These are phyloP conservation scores for Aurelia sp. DNA, from an alignment of 30 jellyfish, hydroid and myxozoan genomes.

Conservation along the genomic window DNA sequence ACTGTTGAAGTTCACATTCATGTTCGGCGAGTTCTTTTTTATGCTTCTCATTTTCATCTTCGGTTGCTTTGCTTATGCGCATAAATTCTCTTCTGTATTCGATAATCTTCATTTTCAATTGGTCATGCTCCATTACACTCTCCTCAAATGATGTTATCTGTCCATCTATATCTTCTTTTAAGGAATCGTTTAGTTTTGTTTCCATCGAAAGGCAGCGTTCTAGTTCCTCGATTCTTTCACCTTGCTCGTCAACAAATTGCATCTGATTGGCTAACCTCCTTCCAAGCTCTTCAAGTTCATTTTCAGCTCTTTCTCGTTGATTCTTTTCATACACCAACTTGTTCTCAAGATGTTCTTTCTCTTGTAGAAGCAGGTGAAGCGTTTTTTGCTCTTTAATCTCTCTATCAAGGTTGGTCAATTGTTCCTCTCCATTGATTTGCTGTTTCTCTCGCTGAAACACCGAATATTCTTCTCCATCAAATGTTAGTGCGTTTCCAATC, in stretches of 20 bases:
- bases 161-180: conserved; percentile 66
- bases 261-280: conserved; percentile 20
- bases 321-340: conserved; percentile 13
- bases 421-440: too few relatives aligned
- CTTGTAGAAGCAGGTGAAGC: conserved; percentile 4
- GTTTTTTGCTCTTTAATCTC: conserved; percentile 8
- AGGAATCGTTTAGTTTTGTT: conserved; percentile 29
- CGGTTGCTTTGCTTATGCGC: conserved; percentile 30
- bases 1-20: conserved; percentile 14
- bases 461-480: too few relatives aligned
- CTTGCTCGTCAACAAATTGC: conserved; percentile 30
- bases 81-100: conserved; percentile 25
- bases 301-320: conserved; percentile 42
- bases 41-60: conserved; percentile 28
- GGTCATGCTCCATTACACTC: conserved; percentile 35
- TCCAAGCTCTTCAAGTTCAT: conserved; percentile 27
- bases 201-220: conserved; percentile 48
- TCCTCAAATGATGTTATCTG: conserved; percentile 37
- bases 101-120: conserved; percentile 8
- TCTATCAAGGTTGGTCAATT: background rate
- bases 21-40: conserved; percentile 9
- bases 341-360: background rate
- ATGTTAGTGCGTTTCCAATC: too few relatives aligned
- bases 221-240: conserved; percentile 24
- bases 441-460: too few relatives aligned